phyloP scores from a whole-genome alignment of 2,113 vertebrate genomes.

The Spea multiplicata region DNA sequence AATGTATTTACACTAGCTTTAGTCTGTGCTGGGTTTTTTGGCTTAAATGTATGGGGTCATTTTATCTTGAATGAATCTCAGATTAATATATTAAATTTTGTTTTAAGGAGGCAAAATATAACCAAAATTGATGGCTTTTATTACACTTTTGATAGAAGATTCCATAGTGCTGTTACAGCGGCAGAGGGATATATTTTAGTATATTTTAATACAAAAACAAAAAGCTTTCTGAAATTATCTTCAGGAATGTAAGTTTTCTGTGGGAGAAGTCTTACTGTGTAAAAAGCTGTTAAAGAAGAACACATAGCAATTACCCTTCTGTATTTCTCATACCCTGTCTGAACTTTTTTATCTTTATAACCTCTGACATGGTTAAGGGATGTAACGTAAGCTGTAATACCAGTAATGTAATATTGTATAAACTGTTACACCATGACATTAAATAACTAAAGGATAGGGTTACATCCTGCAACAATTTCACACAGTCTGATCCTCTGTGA shows the following conservation, averaged over 20 bases:
- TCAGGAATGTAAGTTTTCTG: not conserved
- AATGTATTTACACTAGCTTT: too few species aligned
- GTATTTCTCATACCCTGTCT: not conserved
- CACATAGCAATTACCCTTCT: not conserved
- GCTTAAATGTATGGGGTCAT: too few species aligned
- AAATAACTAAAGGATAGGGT: not conserved
- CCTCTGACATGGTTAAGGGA: not conserved
- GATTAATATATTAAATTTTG: too few species aligned
- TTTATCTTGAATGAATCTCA: too few species aligned
- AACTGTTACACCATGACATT: not conserved
- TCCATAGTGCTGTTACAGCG: too few species aligned
- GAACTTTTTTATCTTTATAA: conserved; percentile 18
- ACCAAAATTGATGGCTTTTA: too few species aligned
- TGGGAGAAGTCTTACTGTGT: not conserved
- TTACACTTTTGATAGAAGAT: too few species aligned
- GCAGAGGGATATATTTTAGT: too few species aligned
- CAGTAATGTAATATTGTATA: not conserved
- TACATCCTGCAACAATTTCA: not conserved
- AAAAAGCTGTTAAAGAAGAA: not conserved
- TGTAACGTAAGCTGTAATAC: not conserved
- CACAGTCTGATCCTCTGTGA: not conserved
- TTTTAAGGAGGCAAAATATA: too few species aligned
- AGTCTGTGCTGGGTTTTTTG: too few species aligned
- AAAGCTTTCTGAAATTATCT: too few species aligned
- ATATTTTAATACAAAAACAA: too few species aligned